A percentile compares a stretch with the other conserved stretches of the same genome.
Evolutionary conservation across 1,140 invertebrate genomes (phyloP).

Genomic region (Drosophila saltans): DNA sequence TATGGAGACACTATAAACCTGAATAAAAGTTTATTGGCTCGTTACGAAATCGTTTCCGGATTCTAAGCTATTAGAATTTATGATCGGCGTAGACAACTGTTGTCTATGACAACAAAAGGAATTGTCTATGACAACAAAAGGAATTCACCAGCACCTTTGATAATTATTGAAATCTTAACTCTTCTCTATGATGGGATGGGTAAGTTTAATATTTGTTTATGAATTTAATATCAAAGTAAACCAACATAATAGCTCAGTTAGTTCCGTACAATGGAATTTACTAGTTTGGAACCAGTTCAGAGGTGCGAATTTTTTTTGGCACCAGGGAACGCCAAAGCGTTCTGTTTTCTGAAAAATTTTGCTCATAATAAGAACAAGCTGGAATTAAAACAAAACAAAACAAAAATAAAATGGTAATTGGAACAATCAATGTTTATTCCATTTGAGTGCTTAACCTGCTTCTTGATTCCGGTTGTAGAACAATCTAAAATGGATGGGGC

Average conservation of each 20-base stretch:
- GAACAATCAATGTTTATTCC: slow-evolving; percentile 29
- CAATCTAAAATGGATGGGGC: slow-evolving; percentile 82
- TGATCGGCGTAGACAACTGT: no score
- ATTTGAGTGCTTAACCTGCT: background rate
- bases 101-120: no score
- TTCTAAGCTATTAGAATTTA: no score
- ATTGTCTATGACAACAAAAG: no score
- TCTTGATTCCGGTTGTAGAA: slow-evolving; percentile 46
- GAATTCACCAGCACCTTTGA: no score
- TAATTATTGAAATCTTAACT: no score
- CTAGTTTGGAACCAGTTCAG: background rate
- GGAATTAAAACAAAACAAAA: slow-evolving; percentile 51
- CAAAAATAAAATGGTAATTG: slow-evolving; percentile 54
- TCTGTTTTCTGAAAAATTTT: slow-evolving; percentile 41
- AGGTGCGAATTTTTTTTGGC: background rate
- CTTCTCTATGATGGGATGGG: no score
- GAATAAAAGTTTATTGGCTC: no score
- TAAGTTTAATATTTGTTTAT: no score
- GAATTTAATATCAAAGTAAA: background rate
- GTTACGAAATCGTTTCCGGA: no score
- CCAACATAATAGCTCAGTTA: background rate
- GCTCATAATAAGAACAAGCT: slow-evolving; percentile 37
- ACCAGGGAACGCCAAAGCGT: slow-evolving; percentile 29
- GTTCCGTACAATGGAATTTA: background rate
- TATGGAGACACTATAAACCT: no score